These are phyloP conservation scores for Parnassius smintheus DNA, from an alignment of 2,888 invertebrate species.

Conservation along the genomic window DNA sequence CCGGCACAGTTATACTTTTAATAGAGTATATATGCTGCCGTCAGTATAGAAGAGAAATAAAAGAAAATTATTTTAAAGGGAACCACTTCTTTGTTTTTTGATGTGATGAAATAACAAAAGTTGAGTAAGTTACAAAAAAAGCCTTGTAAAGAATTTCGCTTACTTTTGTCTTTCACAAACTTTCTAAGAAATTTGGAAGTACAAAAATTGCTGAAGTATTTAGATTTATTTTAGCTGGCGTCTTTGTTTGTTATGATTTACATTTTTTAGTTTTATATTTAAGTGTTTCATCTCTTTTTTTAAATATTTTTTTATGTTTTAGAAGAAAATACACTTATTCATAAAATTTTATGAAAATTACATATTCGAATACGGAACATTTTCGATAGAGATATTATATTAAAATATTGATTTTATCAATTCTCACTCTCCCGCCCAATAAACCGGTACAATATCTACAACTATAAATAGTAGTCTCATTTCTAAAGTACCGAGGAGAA, in stretches of 20 bases:
- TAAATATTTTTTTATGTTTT: too few relatives aligned
- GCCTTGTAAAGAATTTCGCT: constrained; percentile 17
- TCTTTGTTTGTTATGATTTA: constrained; percentile 10
- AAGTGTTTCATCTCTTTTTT: too few relatives aligned
- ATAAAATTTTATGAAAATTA: too few relatives aligned
- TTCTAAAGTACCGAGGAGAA: too few relatives aligned
- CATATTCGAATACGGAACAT: too few relatives aligned
- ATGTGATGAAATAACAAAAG: constrained; percentile 13
- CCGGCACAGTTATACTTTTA: too few relatives aligned
- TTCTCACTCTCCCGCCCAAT: too few relatives aligned
- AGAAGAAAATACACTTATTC: too few relatives aligned
- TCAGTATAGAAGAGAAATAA: constrained; percentile 4
- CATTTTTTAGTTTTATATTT: constrained; percentile 4
- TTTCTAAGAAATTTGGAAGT: constrained; percentile 22
- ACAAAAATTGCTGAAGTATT: constrained; percentile 18
- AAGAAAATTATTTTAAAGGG: constrained; percentile 20
- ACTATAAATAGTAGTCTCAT: too few relatives aligned
- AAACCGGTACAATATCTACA: too few relatives aligned
- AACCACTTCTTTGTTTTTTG: constrained; percentile 18
- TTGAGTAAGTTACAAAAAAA: constrained; percentile 11
- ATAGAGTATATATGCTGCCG: constrained; percentile 3
- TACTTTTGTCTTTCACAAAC: constrained; percentile 19
- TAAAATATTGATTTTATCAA: too few relatives aligned
- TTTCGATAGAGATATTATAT: too few relatives aligned
- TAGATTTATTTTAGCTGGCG: constrained; percentile 15